Evolutionary conservation across 1,140 invertebrate genomes (phyloP).

Genomic region (Bombus breviceps): DNA sequence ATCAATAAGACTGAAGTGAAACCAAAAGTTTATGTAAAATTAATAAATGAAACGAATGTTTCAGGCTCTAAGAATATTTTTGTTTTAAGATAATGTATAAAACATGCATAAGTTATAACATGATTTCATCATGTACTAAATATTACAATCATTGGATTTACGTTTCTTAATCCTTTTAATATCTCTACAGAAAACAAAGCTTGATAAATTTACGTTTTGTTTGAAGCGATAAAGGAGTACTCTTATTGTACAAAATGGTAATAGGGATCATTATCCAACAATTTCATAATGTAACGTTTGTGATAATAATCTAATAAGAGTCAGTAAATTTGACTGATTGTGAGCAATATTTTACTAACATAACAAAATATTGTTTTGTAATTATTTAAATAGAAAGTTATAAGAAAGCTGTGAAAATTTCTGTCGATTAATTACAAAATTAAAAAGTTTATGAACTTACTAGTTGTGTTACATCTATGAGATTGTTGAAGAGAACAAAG

Average conservation of each 20-base stretch:
- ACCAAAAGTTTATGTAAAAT: slow-evolving; percentile 54
- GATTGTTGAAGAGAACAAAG: slow-evolving; percentile 65
- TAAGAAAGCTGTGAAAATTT: slow-evolving; percentile 33
- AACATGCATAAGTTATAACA: slow-evolving; percentile 7
- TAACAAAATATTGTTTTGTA: slow-evolving; percentile 42
- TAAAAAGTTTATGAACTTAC: slow-evolving; percentile 38
- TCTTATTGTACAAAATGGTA: slow-evolving; percentile 71
- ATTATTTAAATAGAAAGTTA: slow-evolving; percentile 43
- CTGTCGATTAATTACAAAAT: slow-evolving; percentile 34
- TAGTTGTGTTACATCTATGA: slow-evolving; percentile 62
- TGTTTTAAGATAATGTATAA: slow-evolving; percentile 21
- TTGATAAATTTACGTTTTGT: slow-evolving; percentile 22
- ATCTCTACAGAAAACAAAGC: slow-evolving; percentile 5
- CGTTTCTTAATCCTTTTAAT: slow-evolving; percentile 6
- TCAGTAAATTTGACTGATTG: slow-evolving; percentile 38
- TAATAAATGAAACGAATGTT: slow-evolving; percentile 39
- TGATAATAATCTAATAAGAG: slow-evolving; percentile 61
- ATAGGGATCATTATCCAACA: slow-evolving; percentile 71
- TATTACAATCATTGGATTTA: slow-evolving; percentile 4
- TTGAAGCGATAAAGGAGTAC: slow-evolving; percentile 55
- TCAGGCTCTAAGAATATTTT: slow-evolving; percentile 35
- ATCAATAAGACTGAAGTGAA: slow-evolving; percentile 64
- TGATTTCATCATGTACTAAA: slow-evolving; percentile 13
- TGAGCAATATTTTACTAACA: slow-evolving; percentile 59
- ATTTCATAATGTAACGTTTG: slow-evolving; percentile 69